Evolutionary conservation across 2,113 vertebrate species (phyloP), one percentile per base, ranked within the genome.

Genomic region (Pteropus alecto): DNA sequence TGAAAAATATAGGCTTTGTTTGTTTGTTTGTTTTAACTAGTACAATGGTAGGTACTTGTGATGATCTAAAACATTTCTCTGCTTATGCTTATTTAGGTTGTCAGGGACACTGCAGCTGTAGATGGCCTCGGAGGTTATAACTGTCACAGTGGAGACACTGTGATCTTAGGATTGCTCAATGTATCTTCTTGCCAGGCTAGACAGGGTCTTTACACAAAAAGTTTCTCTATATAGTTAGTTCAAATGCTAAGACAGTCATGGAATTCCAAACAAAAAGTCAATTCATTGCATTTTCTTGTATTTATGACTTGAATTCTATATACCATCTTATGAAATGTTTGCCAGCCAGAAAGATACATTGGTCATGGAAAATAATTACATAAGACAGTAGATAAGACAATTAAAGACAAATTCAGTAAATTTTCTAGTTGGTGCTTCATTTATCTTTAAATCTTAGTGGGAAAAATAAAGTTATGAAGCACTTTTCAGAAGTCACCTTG

Each of bases 81-180:
- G 21, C 18, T 43, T 74, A 4, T 94, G n/a, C 0, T 97, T 43
- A 86, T 26, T 0, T 97, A 98, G 98, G 95, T 58, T 99, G 98
- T 96, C 97, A 94, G 24, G 87, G 60, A 56, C 97, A 97, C 89
- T 95, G 98, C 98, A 0, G 98, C 98, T 83, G 87, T 98, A 14
- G 89, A 76, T 92, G 99, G 98, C 96, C 96, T 96, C 96, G 96
- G 78, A 87, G 21, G 78, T 77, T 99, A 98, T 87, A 95, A 95
- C 70, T 98, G 98, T 97, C 98, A 98, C 95, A 98, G 98, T 1
- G 93, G 97, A 94, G 98, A 97, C 93, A 86, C 96, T 99, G 98
- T 73, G 96, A 98, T 96, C 98, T 97, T 3, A 16, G 98, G 71
- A 98, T 86, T 0, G 71, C 93, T 73, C 95, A 2, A 0, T 98